Evolutionary conservation across 2,797 vertebrate species (phyloP).

Genomic region (Gila robusta): DNA sequence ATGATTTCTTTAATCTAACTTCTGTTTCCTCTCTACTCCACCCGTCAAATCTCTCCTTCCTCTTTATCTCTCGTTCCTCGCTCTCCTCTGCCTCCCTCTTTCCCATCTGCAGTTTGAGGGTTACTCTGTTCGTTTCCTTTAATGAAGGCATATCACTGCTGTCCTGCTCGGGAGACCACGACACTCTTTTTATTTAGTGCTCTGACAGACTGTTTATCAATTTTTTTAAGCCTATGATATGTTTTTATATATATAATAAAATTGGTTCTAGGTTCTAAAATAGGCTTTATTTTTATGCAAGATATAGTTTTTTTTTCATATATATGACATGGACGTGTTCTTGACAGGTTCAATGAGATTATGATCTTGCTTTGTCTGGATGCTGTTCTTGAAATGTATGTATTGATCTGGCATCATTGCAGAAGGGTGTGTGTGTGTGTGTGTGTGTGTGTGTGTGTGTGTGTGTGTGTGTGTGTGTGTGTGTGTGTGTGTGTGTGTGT

Average conservation of each 20-base stretch:
- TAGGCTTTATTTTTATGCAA: too few species aligned
- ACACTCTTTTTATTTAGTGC: not conserved
- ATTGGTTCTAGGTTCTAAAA: too few species aligned
- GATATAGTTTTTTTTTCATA: not conserved
- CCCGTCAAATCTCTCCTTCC: not conserved
- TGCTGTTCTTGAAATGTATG: not conserved
- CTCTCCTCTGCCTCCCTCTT: not conserved
- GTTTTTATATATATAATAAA: too few species aligned
- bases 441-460: not conserved
- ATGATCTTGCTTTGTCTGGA: not conserved
- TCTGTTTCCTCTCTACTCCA: constrained; percentile 27
- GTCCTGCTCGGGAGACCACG: not conserved
- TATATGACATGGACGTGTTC: not conserved
- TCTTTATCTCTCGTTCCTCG: not conserved
- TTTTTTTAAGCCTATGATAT: too few species aligned
- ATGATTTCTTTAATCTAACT: constrained; percentile 31
- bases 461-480: not conserved
- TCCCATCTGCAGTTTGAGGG: not conserved
- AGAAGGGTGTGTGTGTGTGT: too few species aligned
- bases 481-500: not conserved
- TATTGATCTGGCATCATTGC: not conserved
- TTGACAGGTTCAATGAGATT: not conserved
- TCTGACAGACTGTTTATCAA: not conserved
- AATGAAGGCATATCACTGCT: not conserved
- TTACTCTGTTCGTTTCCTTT: not conserved